Evolutionary conservation across 2,113 vertebrate genomes (phyloP).

Genomic region (Chaetodon trifascialis): DNA sequence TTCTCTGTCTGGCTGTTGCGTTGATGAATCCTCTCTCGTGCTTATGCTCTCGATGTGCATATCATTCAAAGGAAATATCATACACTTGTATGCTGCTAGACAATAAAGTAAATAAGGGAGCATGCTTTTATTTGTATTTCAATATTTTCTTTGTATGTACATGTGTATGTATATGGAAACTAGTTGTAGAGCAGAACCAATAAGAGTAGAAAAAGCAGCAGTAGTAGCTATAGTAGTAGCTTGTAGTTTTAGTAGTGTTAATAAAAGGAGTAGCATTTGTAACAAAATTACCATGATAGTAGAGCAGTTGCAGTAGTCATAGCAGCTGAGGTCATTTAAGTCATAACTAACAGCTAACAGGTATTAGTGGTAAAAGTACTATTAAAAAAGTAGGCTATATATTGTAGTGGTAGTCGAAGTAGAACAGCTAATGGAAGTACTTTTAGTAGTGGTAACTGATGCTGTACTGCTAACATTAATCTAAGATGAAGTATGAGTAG

Average conservation of each 20-base stretch:
- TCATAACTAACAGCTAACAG: too few species aligned
- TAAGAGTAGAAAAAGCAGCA: not conserved
- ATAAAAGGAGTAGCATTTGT: not conserved
- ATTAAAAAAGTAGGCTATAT: not conserved
- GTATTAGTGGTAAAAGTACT: too few species aligned
- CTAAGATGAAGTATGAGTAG: not conserved
- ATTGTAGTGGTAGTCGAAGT: not conserved
- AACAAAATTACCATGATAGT: not conserved
- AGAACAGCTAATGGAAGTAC: not conserved
- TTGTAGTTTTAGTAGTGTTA: too few species aligned
- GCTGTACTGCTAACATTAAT: not conserved
- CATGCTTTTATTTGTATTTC: not conserved
- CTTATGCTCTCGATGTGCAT: not conserved
- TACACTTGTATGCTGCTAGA: not conserved
- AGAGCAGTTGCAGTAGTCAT: not conserved
- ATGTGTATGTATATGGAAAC: not conserved
- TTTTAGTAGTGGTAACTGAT: not conserved
- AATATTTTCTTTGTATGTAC: not conserved
- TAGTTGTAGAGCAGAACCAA: not conserved
- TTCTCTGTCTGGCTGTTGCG: not conserved
- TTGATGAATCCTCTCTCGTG: conserved; percentile 3
- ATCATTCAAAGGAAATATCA: not conserved
- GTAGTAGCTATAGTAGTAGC: not conserved
- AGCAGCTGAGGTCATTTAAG: not conserved
- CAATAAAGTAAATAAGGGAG: not conserved